Percentiles rank a stretch among this genome's conserved stretches.
Conservation (phyloP, 1,140 invertebrate species). For the Tetragnatha versicolor region DNA sequence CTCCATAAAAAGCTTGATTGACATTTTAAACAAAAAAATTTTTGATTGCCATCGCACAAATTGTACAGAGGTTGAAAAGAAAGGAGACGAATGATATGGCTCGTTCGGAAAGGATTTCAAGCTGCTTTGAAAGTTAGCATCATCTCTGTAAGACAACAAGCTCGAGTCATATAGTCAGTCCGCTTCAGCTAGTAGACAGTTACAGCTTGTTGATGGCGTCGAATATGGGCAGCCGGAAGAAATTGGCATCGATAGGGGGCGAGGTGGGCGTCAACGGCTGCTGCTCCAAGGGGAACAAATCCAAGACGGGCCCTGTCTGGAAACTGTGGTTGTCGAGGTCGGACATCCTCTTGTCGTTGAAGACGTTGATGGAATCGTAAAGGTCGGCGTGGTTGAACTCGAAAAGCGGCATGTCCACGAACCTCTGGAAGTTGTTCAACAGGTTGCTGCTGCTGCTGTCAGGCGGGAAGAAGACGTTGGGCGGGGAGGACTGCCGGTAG, state of each 20-base stretch:
- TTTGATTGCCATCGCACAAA: too few species aligned
- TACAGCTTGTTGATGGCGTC: conserved; percentile 26
- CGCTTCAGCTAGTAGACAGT: too few species aligned
- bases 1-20: too few species aligned
- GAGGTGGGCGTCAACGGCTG: conserved; percentile 22
- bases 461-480: conserved; percentile 38
- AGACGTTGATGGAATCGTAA: conserved; percentile 27
- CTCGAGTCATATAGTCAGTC: too few species aligned
- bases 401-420: neutral
- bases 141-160: too few species aligned
- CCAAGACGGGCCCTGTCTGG: conserved; percentile 22
- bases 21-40: too few species aligned
- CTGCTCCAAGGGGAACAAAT: conserved; percentile 8
- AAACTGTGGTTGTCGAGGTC: conserved; percentile 25
- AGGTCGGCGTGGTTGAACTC: conserved; percentile 20
- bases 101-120: too few species aligned
- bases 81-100: too few species aligned
- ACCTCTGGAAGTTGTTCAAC: conserved; percentile 10
- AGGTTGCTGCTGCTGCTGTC: conserved; percentile 19
- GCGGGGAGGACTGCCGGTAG: neutral
- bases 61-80: too few species aligned
- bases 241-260: neutral
- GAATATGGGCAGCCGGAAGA: conserved; percentile 36
- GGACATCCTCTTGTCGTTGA: conserved; percentile 22
- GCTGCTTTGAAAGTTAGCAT: too few species aligned